phyloP scores from a whole-genome alignment of 1,140 invertebrate genomes.

The Bombus superbus region DNA sequence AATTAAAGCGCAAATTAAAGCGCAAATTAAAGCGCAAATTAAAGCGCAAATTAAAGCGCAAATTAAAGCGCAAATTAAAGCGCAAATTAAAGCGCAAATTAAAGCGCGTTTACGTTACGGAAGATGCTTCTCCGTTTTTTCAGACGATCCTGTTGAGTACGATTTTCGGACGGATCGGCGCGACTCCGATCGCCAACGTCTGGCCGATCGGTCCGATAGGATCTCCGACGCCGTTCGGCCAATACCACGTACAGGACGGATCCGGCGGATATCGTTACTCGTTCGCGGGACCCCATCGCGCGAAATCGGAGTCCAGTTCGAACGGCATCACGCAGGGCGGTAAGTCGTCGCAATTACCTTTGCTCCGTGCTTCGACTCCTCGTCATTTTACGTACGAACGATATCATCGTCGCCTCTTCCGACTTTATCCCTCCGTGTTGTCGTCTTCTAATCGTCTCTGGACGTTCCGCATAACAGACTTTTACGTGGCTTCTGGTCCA shows the following conservation, averaged over 20 bases:
- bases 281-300: conserved; percentile 85
- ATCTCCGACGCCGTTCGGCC: conserved; percentile 73
- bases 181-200: conserved; percentile 64
- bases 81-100: too few species aligned
- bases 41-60: too few species aligned
- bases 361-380: neutral
- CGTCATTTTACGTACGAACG: too few species aligned
- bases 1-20: too few species aligned
- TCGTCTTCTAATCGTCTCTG: too few species aligned
- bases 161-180: conserved; percentile 53
- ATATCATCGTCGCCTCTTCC: too few species aligned
- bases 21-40: too few species aligned
- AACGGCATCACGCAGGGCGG: conserved; percentile 87
- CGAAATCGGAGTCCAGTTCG: conserved; percentile 85
- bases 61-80: too few species aligned
- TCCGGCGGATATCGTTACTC: conserved; percentile 87
- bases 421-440: too few species aligned
- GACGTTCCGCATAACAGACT: too few species aligned
- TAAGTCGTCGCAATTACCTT: conserved; percentile 54
- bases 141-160: conserved; percentile 64
- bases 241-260: conserved; percentile 86
- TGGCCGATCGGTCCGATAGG: conserved; percentile 69
- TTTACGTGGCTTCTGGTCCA: too few species aligned
- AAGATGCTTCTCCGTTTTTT: neutral
- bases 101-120: neutral